A percentile compares a stretch with the other conserved stretches of the same genome.
Evolutionary conservation across 2,797 vertebrate genomes (phyloP).

Genomic region (Lophotriccus pileatus): DNA sequence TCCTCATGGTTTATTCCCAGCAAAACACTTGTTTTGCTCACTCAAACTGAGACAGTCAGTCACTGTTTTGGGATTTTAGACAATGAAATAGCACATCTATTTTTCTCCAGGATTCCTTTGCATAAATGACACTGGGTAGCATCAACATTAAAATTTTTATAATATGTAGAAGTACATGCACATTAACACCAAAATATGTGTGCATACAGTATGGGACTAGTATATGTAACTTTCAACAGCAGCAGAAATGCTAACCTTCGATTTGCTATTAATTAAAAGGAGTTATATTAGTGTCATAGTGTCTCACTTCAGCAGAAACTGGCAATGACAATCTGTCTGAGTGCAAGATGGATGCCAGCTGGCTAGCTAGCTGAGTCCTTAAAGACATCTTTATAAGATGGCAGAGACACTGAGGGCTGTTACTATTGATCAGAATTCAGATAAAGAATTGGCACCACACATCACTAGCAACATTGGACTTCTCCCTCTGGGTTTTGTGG

Average conservation of each 20-base stretch:
- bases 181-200: neutral
- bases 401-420: neutral
- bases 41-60: too few species aligned
- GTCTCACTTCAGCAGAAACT: conserved; percentile 21
- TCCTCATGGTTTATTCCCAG: too few species aligned
- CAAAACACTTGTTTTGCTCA: too few species aligned
- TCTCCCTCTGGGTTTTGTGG: neutral
- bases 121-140: neutral
- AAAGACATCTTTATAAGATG: conserved; percentile 39
- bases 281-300: neutral
- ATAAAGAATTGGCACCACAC: neutral
- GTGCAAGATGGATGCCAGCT: conserved; percentile 5
- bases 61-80: neutral
- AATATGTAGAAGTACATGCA: neutral
- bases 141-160: neutral
- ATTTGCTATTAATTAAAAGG: conserved; percentile 5
- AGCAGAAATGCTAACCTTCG: neutral
- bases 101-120: neutral
- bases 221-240: neutral
- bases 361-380: neutral
- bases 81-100: neutral
- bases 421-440: conserved; percentile 25
- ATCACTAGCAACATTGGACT: neutral
- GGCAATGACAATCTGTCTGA: neutral
- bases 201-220: neutral